These are phyloP conservation scores for Antheraea pernyi DNA, from an alignment of 1,140 invertebrate species.

Conservation along the genomic window DNA sequence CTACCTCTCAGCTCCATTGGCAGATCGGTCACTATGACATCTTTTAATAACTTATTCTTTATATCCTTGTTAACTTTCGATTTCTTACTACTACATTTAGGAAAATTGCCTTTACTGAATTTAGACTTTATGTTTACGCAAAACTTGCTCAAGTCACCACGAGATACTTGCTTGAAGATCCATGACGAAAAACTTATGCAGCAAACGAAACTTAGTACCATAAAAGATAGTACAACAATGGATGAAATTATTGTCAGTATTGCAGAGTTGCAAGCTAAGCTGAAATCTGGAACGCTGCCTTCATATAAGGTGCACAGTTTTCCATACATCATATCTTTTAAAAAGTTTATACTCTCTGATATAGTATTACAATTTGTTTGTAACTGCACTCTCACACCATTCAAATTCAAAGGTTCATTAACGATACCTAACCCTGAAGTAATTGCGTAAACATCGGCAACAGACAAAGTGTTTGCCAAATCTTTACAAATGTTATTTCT, in stretches of 20 bases:
- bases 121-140: slow-evolving; percentile 24
- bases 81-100: slow-evolving; percentile 11
- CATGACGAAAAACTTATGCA: slow-evolving; percentile 36
- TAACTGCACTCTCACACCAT: slow-evolving; percentile 32
- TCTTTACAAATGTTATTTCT: slow-evolving; percentile 55
- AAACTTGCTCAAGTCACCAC: slow-evolving; percentile 28
- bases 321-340: slow-evolving; percentile 54
- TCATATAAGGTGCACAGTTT: slow-evolving; percentile 40
- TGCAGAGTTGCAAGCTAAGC: slow-evolving; percentile 34
- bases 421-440: slow-evolving; percentile 46
- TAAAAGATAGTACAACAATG: slow-evolving; percentile 34
- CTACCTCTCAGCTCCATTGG: slow-evolving; percentile 56
- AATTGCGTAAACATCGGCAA: slow-evolving; percentile 52
- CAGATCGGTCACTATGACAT: slow-evolving; percentile 56
- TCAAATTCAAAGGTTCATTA: slow-evolving; percentile 18
- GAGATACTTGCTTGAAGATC: slow-evolving; percentile 30
- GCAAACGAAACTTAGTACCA: slow-evolving; percentile 39
- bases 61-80: slow-evolving; percentile 32
- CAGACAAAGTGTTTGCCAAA: slow-evolving; percentile 41
- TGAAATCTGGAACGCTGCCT: slow-evolving; percentile 32
- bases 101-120: slow-evolving; percentile 12
- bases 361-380: slow-evolving; percentile 59
- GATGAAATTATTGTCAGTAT: slow-evolving; percentile 37
- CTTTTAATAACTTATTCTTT: slow-evolving; percentile 46
- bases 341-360: slow-evolving; percentile 56